phyloP scores from a whole-genome alignment of 2,797 vertebrate genomes.

The Mionectes olivaceus region DNA sequence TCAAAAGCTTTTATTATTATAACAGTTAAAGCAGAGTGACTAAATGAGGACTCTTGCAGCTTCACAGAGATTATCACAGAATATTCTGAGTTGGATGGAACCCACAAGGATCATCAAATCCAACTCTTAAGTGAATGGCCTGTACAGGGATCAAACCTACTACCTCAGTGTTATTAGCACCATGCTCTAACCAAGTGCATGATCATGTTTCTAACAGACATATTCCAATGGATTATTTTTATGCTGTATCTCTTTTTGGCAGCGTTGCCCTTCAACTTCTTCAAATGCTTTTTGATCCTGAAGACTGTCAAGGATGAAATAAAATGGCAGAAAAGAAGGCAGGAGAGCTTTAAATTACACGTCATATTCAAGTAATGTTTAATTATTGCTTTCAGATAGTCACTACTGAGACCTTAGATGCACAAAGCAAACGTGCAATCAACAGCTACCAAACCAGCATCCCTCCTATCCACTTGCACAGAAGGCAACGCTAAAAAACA shows the following conservation, averaged over 20 bases:
- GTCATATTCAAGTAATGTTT: neutral
- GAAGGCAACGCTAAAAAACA: neutral
- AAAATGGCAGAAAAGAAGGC: neutral
- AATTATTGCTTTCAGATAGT: neutral
- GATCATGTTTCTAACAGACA: neutral
- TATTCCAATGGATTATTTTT: neutral
- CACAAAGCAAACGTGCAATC: neutral
- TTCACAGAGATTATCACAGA: neutral
- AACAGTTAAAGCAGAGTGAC: neutral
- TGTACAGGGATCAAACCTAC: neutral
- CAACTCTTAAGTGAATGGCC: neutral
- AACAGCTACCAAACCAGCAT: neutral
- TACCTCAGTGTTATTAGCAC: neutral
- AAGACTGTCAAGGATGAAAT: neutral
- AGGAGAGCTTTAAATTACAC: neutral
- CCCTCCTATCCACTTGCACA: neutral
- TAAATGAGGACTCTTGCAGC: neutral
- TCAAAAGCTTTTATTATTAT: neutral
- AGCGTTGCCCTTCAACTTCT: neutral
- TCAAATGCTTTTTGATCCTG: neutral
- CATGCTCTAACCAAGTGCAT: neutral
- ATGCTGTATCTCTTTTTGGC: neutral
- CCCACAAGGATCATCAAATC: neutral
- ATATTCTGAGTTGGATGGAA: neutral
- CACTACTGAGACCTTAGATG: neutral